Evolutionary conservation across 2,888 invertebrate genomes (phyloP).

Genomic region (Amblyjoppa fuscipennis): DNA sequence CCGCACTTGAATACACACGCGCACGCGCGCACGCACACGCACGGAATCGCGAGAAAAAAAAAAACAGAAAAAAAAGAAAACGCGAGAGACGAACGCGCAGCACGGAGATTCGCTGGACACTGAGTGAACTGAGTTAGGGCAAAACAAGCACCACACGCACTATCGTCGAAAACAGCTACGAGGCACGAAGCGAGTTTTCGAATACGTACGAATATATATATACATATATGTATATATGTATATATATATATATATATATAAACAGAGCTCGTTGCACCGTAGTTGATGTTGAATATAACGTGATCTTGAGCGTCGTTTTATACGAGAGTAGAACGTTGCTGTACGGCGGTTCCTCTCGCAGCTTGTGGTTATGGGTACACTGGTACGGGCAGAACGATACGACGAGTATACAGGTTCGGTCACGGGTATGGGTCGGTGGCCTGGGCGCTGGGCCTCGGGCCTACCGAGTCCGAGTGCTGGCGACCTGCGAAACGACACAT

Average conservation of each 20-base stretch:
- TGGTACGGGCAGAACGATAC: slow-evolving; percentile 40
- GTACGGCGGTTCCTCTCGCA: slow-evolving; percentile 29
- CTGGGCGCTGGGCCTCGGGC: slow-evolving; percentile 75
- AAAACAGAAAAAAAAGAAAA: neutral
- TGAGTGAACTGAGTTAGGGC: neutral
- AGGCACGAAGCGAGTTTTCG: neutral
- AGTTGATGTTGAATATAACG: slow-evolving; percentile 21
- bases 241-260: neutral
- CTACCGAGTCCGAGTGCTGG: slow-evolving; percentile 71
- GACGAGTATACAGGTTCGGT: slow-evolving; percentile 68
- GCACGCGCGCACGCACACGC: slow-evolving; percentile 4
- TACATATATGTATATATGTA: neutral
- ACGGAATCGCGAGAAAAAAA: neutral
- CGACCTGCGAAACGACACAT: slow-evolving; percentile 75
- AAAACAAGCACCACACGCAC: slow-evolving; percentile 12
- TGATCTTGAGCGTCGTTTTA: slow-evolving; percentile 43
- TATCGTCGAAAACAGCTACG: neutral
- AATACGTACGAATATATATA: slow-evolving; percentile 3
- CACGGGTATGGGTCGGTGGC: slow-evolving; percentile 78
- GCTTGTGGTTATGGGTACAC: slow-evolving; percentile 61
- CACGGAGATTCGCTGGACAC: slow-evolving; percentile 5
- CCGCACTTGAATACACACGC: slow-evolving; percentile 36
- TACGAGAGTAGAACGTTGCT: slow-evolving; percentile 26
- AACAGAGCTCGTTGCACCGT: slow-evolving; percentile 30
- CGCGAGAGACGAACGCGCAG: slow-evolving; percentile 41